Percentiles rank a stretch among this genome's conserved stretches.
Evolutionary conservation across 2,797 vertebrate genomes (phyloP).

Genomic region (Syncerus caffer): DNA sequence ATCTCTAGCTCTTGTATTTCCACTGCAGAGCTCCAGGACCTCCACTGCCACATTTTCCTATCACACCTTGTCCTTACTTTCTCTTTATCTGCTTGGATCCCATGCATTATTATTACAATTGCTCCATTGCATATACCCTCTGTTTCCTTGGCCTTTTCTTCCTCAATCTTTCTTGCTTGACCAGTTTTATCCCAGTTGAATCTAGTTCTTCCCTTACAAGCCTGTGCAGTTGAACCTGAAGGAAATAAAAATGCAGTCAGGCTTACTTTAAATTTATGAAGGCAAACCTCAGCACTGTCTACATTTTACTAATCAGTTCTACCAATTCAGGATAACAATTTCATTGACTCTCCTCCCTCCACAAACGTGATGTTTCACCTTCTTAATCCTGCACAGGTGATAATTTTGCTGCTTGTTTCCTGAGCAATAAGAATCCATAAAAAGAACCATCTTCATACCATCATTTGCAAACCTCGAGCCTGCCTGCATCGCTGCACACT

Average conservation of each 20-base stretch:
- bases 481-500: accelerated
- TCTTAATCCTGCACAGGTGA: not conserved
- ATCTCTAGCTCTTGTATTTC: not conserved
- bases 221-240: not conserved
- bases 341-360: not conserved
- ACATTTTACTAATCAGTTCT: not conserved
- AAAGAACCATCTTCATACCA: not conserved
- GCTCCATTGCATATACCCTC: not conserved
- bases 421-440: not conserved
- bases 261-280: not conserved
- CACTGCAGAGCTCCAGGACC: too few species aligned
- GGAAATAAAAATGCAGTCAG: not conserved
- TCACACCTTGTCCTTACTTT: not conserved
- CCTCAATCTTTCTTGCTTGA: not conserved
- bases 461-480: not conserved
- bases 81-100: not conserved
- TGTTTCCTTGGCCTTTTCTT: not conserved
- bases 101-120: not conserved
- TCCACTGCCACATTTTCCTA: not conserved
- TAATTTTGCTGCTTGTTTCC: not conserved
- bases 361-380: not conserved
- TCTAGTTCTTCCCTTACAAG: not conserved
- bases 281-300: not conserved
- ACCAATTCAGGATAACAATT: not conserved
- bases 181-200: not conserved